Evolutionary conservation across 2,888 invertebrate species (phyloP), one percentile per base, ranked within the genome.

Genomic region (Pristionchus maxplancki): DNA sequence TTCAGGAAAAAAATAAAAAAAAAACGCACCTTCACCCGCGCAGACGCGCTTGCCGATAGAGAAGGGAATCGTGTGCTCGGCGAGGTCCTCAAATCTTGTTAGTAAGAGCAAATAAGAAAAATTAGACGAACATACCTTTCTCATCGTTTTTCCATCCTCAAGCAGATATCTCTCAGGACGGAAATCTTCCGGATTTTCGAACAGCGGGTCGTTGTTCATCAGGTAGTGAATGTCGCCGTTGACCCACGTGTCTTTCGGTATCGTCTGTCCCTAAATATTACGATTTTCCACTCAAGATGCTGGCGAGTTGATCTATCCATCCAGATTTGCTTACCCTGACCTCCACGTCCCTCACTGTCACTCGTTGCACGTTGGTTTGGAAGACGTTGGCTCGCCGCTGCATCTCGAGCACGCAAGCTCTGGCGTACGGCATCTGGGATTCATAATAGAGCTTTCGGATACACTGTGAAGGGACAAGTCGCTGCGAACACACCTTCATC

Each of bases 201-300:
- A 78, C 3, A 78, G 28, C n/a, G 44, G 78, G 28, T 78, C 78
- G 44, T 78, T 78, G 15, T 24, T 48, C 44, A 78, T 24, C 15
- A 78, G 13, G 13, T 44, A 78, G 78, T 78, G 78, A 78, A 78
- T 78, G 44, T 78, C 78, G 44, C 78, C 78, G 44, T 78, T 78
- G 48, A 78, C 78, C 78, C 78, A 78, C 13, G 78, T 78, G 4
- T 17, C 78, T 28, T n/a, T 78, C n/a, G 78, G 78, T 13, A 78
- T 78, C 13, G 28, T 40, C 6, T 78, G 78, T 0, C 78, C 78
- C 78, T 78, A 31, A 44, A 44, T 44, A 3, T 44, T 44, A n/a
- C n/a, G 44, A 11, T 44, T 44, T 44, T 44, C n/a, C n/a, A n/a
- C n/a, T n/a, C n/a, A n/a, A n/a, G n/a, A n/a, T n/a, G n/a, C n/a